Conservation (phyloP, 92 coral and sea anemone genomes). For the Palythoa grandiflora region DNA sequence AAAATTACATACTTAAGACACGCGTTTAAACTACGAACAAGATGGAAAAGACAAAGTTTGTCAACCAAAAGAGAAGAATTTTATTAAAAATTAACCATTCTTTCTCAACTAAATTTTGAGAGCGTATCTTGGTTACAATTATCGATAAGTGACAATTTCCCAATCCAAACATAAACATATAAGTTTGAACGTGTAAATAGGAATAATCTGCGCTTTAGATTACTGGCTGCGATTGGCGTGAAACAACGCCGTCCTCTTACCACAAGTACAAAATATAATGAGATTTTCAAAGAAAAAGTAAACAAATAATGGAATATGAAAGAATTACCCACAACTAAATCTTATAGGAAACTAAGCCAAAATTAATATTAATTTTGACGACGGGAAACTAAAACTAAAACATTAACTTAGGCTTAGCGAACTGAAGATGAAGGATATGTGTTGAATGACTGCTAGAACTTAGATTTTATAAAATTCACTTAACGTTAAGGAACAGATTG, state of each 20-base stretch:
- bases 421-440: neutral
- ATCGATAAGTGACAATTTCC: neutral
- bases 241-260: neutral
- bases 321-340: neutral
- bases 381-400: constrained; percentile 20
- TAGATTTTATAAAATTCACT: neutral
- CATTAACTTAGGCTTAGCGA: neutral
- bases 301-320: neutral
- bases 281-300: constrained; percentile 13
- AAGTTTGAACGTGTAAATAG: neutral
- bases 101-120: neutral
- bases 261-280: neutral
- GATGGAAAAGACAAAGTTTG: too few relatives aligned
- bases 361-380: neutral
- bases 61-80: too few relatives aligned
- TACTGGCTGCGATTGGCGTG: neutral
- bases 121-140: constrained; percentile 7
- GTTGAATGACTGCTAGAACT: neutral
- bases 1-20: too few relatives aligned
- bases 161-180: neutral
- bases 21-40: too few relatives aligned
- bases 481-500: neutral
- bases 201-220: too few relatives aligned
- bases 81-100: too few relatives aligned
- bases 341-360: constrained; percentile 1